Percentiles rank a stretch among this genome's conserved stretches.
Conservation (phyloP, 2,113 vertebrate genomes). For the Quiscalus mexicanus region DNA sequence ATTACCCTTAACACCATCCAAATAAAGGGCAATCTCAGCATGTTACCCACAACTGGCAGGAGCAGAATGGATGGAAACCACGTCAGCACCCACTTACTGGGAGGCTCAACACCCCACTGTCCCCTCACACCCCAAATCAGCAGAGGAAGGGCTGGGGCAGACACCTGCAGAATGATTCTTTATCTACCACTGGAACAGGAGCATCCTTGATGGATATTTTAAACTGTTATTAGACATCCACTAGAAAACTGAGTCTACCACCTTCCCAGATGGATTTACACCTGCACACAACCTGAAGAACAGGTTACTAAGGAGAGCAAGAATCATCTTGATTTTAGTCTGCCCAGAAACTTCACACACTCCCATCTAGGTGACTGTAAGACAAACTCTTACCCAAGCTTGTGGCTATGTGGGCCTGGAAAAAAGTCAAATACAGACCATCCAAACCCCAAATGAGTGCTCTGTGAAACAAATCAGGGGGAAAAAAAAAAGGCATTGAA, state of each 20-base stretch:
- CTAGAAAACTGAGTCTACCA: background rate
- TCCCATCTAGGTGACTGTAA: background rate
- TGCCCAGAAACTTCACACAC: background rate
- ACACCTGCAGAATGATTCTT: rapidly evolving
- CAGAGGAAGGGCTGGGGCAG: background rate
- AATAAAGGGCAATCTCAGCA: background rate
- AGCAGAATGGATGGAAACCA: background rate
- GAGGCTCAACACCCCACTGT: background rate
- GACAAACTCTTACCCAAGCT: background rate
- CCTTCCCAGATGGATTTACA: background rate
- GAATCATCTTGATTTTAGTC: background rate
- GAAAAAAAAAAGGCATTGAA: background rate
- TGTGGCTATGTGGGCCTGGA: background rate
- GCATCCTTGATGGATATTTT: background rate
- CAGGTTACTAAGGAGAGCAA: background rate
- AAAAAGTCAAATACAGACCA: background rate
- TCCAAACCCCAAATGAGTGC: background rate
- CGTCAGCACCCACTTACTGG: background rate
- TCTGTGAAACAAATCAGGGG: background rate
- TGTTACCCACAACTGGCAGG: rapidly evolving
- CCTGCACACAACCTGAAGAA: background rate
- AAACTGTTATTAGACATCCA: background rate
- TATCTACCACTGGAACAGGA: background rate
- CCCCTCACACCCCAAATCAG: background rate
- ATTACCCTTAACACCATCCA: background rate